Base-by-base conservation (phyloP, 2,888 invertebrate genomes). In the Euclidia mi region DNA sequence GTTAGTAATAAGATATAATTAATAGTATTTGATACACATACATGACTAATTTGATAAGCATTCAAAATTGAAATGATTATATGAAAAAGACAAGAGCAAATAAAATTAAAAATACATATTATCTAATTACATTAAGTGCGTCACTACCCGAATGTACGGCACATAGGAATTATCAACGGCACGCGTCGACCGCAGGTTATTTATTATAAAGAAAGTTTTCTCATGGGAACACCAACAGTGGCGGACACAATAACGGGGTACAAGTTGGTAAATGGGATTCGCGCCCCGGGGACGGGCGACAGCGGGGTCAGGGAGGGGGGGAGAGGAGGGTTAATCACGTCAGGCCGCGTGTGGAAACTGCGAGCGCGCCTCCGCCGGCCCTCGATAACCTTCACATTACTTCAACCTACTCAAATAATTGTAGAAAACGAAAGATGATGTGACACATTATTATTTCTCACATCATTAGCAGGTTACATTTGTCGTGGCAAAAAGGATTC, bases 191-290 rank as follows among this genome's bases (percentile, higher is more conserved):
- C 67, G 65, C 67, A 60, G 71, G 59, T 65, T 78, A 81, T 83
- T 79, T 83, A 80, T 82, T 82, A 78, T 78, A 74, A 78, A 78
- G 78, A 73, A 80, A 82, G 77, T 83, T 82, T 84, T 79, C 80
- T 81, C 79, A 78, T 78, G 83, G 79, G 78, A 78, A 69, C 78
- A 72, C 77, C 79, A 74, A 80, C 76, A 77, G 67, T 65, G 64
- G 77, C 77, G 82, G 82, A 83, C 87, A 87, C 87, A 88, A 89
- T 87, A 89, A 86, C 85, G 79, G 81, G 81, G 84, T 85, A 89
- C 87, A 88, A 89, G 88, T 90, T 85, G 83, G 87, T 84, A 91
- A 90, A 91, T 92, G 91, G 88, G 90, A 90, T 90, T 87, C 81
- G 70, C 80, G 80, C 89, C 88, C 89, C 71, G 56, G 90, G 89